phyloP scores from a whole-genome alignment of 2,797 vertebrate genomes.

The Sitta carolinensis region DNA sequence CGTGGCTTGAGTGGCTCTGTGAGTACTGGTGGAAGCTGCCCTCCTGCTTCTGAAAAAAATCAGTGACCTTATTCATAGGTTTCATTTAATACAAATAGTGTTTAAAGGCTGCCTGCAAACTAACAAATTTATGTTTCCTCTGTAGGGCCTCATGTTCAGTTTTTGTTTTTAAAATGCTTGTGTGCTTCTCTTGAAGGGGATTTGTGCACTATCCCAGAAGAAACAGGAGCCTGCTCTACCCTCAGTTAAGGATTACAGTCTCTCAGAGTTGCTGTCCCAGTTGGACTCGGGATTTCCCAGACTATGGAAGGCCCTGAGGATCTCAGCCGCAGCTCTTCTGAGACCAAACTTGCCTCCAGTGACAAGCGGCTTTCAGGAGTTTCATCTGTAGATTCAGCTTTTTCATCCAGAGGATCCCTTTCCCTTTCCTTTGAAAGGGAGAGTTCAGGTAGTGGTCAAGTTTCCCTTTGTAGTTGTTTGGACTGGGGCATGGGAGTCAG shows the following conservation, averaged over 20 bases:
- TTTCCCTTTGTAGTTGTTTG: not conserved
- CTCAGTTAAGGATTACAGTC: conserved; percentile 90
- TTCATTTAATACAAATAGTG: not conserved
- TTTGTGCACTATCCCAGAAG: conserved; percentile 39
- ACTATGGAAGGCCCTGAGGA: conserved; percentile 88
- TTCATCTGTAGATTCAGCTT: conserved; percentile 96
- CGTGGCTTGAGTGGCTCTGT: not conserved
- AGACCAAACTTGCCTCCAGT: conserved; percentile 82
- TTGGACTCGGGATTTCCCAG: conserved; percentile 93
- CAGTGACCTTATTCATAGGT: not conserved
- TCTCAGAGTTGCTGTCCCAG: conserved; percentile 92
- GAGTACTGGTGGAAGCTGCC: not conserved
- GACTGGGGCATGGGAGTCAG: not conserved
- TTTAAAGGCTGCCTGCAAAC: not conserved
- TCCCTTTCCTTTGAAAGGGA: conserved; percentile 93
- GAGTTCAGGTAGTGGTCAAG: conserved; percentile 82
- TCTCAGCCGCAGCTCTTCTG: conserved; percentile 82
- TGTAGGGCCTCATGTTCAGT: not conserved
- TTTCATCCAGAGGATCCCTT: conserved; percentile 96
- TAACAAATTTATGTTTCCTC: not conserved
- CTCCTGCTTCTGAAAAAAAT: not conserved
- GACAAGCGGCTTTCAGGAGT: conserved; percentile 93
- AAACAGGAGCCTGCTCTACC: conserved; percentile 80
- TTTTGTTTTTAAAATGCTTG: conserved; percentile 12
- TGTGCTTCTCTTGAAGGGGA: conserved; percentile 43